Base-by-base conservation (phyloP, 2,113 vertebrate genomes). In the Anarrhichthys ocellatus region DNA sequence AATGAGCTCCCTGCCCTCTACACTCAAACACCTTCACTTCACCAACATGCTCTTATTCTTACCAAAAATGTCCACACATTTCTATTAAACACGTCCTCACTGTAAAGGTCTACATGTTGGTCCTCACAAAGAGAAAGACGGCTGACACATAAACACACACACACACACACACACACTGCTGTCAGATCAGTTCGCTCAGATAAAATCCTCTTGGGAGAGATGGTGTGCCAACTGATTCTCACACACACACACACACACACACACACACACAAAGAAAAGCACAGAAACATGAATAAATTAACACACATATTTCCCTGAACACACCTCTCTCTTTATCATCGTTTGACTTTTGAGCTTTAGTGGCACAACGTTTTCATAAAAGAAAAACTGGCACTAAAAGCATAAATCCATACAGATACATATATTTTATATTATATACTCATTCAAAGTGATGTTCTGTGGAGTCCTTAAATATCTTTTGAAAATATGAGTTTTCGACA, bases 141-240 rank as follows among this genome's bases (percentile, higher is more conserved):
- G 14, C 44, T 15, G 15, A 48, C 46, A 48, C 46, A 48, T 14
- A 48, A 15, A 48, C 46, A 67, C 24, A n/a, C 22, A 52, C 44
- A 46, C 56, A 32, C 48, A 68, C 64, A 58, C 34, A 52, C 64
- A 68, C 75, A 68, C 27, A 78, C 32, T 15, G 67, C 67, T 71
- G 77, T 74, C 78, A 73, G 52, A 67, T 67, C 63, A 67, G 63
- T 27, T 50, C 27, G 1, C 78, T 67, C 20, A 59, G 63, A 38
- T 54, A 52, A 67, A 73, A 67, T 18, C 62, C 78, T 73, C 78
- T 22, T 34, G 69, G 65, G 69, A 66, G 42, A 46, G 27, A 1
- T 59, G 50, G 9, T 38, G 69, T 59, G 70, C 70, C 62, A 66
- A 73, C 50, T 59, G 38, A 59, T 50, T 27, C 24, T 27, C 56